Evolutionary conservation across 2,113 vertebrate genomes (phyloP), one percentile per base, ranked within the genome.

Genomic region (Apodemus speciosus): DNA sequence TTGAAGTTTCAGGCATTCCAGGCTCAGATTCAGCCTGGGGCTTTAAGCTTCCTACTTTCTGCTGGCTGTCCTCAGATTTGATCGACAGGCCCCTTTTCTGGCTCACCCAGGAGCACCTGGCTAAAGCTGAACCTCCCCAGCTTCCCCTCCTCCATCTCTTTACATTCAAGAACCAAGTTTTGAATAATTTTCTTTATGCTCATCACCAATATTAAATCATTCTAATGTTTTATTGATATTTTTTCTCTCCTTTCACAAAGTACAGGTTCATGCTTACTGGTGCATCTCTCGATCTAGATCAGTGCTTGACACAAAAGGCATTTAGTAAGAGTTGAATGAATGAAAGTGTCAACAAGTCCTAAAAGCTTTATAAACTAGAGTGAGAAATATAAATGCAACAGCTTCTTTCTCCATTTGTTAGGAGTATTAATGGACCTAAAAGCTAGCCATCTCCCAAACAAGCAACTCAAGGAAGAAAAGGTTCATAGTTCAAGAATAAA

Each of bases 91-190:
- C 23, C 6, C 23, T 60, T 60, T 13, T 40, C n/a, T 16, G 60
- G 79, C 23, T 62, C 25, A 43, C 2, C 53, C n/a, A 62, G 56
- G 80, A 60, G 6, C 4, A 0, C 15, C 58, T 43, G 15, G 38
- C n/a, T 43, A 83, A 18, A 16, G 27, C 9, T 32, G 8, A 43
- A 60, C 25, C n/a, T 43, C 38, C 43, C 38, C 4, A 83, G 38
- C 8, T 0, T 11, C 21, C 13, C 4, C 2, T 51, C 64, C 8
- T 10, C 2, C 8, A 20, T n/a, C 32, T 23, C 32, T 56, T 60
- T 30, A 9, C n/a, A 40, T 27, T 60, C 23, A 60, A 7, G n/a
- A 27, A 40, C n/a, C 38, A 60, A 40, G 9, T 60, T 62, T 43
- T 83, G 56, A 27, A 62, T 30, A 60, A 60, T 43, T 83, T 60